These are phyloP conservation scores for Monochamus alternatus DNA, from an alignment of 2,888 invertebrate species.

Conservation along the genomic window DNA sequence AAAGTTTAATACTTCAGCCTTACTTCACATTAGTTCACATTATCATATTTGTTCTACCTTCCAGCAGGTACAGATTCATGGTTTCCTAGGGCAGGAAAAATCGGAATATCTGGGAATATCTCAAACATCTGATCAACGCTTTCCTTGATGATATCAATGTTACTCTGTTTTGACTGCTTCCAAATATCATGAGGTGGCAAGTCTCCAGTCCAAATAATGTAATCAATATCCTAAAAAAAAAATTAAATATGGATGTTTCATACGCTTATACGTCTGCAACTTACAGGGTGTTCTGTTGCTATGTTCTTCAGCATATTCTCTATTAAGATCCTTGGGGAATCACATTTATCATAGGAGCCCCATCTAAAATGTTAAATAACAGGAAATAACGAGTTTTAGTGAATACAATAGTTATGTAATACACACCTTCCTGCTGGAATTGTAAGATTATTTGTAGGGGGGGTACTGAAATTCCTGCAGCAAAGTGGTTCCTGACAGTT, in stretches of 20 bases:
- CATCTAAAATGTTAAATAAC: slow-evolving; percentile 75
- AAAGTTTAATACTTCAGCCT: no score
- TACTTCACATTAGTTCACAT: not conserved
- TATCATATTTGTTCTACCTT: slow-evolving; percentile 73
- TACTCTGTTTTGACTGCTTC: slow-evolving; percentile 91
- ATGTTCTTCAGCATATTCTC: slow-evolving; percentile 93
- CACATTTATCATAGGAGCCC: slow-evolving; percentile 96
- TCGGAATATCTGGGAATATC: slow-evolving; percentile 91
- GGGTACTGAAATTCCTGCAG: slow-evolving; percentile 87
- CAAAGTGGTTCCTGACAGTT: slow-evolving; percentile 96
- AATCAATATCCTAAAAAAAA: slow-evolving; percentile 86
- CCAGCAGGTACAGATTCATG: slow-evolving; percentile 98
- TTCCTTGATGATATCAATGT: slow-evolving; percentile 86
- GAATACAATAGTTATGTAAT: not conserved
- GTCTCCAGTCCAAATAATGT: slow-evolving; percentile 97
- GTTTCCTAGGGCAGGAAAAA: slow-evolving; percentile 96
- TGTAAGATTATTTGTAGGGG: slow-evolving; percentile 77
- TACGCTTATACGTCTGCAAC: slow-evolving; percentile 51
- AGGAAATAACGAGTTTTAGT: not conserved
- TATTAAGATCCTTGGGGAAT: slow-evolving; percentile 91
- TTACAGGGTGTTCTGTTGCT: slow-evolving; percentile 84
- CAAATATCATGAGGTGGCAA: slow-evolving; percentile 96
- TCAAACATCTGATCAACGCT: slow-evolving; percentile 87
- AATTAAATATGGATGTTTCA: not conserved
- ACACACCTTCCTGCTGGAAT: slow-evolving; percentile 81